Evolutionary conservation across 2,888 invertebrate genomes (phyloP), one percentile per base, ranked within the genome.

Genomic region (Micropterix aruncella): DNA sequence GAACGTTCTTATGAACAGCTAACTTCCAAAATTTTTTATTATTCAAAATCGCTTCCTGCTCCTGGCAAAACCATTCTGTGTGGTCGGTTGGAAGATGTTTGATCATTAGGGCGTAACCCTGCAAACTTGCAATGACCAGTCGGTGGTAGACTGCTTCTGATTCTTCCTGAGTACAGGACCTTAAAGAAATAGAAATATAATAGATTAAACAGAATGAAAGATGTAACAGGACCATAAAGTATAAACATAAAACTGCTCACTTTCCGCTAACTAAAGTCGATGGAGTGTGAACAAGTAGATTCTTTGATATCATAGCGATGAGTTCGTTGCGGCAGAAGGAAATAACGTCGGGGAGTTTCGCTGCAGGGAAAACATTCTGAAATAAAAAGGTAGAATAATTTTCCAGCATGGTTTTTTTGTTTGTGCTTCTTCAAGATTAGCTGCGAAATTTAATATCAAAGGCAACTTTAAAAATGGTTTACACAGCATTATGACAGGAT

Each of bases 311-410:
- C 52, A 83, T 81, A 18, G 74, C 68, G 18, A 89, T 55, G 46
- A 93, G 83, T 63, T 93, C 92, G 38, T 72, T 70, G 57, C 87
- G 86, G 59, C 91, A 93, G 66, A 85, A 89, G 3, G 79, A 60
- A 42, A 92, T 74, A 7, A 86, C 92, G 56, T 88, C 87, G 2
- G 77, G 73, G 42, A 85, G 67, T 64, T 92, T 93, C 41, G 72
- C 75, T 4, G 77, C 69, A 1, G 90, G 81, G 62, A 95, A 95
- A 1, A 89, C 84, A 47, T 73, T 74, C 79, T 82, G 61, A 50
- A 61, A 61, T 46, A 42, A 46, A 51, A 48, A 14, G 40, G 40
- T n/a, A n/a, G n/a, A n/a, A n/a, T n/a, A n/a, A n/a, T n/a, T n/a
- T n/a, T n/a, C n/a, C n/a, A n/a, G n/a, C n/a, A n/a, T n/a, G n/a